phyloP scores from a whole-genome alignment of 2,888 invertebrate genomes.

The Drosophila paracracens region DNA sequence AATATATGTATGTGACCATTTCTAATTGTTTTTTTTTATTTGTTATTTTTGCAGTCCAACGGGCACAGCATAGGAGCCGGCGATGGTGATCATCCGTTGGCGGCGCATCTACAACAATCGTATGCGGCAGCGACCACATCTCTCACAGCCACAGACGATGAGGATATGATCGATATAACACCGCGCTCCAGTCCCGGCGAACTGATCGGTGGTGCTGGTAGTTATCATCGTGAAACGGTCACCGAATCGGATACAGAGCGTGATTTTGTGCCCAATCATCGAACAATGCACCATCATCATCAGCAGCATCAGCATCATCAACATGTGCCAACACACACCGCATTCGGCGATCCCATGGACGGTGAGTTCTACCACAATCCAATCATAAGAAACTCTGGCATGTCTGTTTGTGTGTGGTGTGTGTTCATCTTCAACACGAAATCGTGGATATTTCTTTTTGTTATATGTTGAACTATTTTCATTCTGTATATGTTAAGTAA shows the following conservation, averaged over 20 bases:
- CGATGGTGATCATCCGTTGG: slow-evolving; percentile 79
- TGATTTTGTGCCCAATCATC: slow-evolving; percentile 68
- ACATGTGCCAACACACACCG: slow-evolving; percentile 84
- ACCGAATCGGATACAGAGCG: slow-evolving; percentile 82
- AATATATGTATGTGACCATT: background rate
- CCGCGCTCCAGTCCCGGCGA: slow-evolving; percentile 86
- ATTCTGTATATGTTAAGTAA: background rate
- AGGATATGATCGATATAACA: slow-evolving; percentile 89
- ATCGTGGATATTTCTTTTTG: slow-evolving; percentile 16
- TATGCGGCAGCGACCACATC: slow-evolving; percentile 77
- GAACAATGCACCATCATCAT: slow-evolving; percentile 65
- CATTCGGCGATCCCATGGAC: slow-evolving; percentile 83
- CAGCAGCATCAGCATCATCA: slow-evolving; percentile 54
- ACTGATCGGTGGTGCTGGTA: slow-evolving; percentile 54
- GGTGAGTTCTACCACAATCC: slow-evolving; percentile 55
- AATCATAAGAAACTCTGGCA: background rate
- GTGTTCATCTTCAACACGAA: slow-evolving; percentile 30
- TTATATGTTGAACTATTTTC: background rate
- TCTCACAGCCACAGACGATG: slow-evolving; percentile 85
- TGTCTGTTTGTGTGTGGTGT: background rate
- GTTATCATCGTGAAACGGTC: slow-evolving; percentile 71
- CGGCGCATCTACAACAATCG: slow-evolving; percentile 67
- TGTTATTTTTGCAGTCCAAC: slow-evolving; percentile 78
- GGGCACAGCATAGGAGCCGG: slow-evolving; percentile 73
- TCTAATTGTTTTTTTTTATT: background rate